Base-by-base conservation (phyloP, 2,797 vertebrate species). In the Acridotheres tristis region DNA sequence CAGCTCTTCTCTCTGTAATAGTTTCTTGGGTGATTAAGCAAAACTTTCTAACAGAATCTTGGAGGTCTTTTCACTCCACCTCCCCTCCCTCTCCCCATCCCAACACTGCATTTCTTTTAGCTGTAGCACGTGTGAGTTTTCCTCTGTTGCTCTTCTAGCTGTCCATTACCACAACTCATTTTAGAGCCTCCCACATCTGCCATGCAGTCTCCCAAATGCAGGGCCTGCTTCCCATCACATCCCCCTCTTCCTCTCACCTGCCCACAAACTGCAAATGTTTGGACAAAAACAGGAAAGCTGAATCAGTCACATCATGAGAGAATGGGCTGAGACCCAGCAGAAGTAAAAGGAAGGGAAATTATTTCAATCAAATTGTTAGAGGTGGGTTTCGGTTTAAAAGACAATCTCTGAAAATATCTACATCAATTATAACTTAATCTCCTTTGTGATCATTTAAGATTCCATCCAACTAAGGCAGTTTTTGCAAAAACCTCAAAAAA, bases 401-500 rank as follows among this genome's bases (percentile, higher is more conserved):
- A 93, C 8, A 71, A 34, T 65, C 76, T 90, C 77, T 66, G 42
- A 63, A 96, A 86, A 78, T 5, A 9, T 30, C 51, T 63, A 5
- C 69, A 84, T 61, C 66, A 72, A 48, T n/a, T 59, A 89, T 45
- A 92, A 68, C 77, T 74, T 93, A 42, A 89, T 74, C 62, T 58
- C 51, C 57, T 90, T 85, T 57, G 59, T 3, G 2, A 66, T 68
- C 36, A 76, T 55, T 61, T 95, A 86, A 71, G 89, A 80, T 68
- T 62, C 69, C 82, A 68, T 88, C 84, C 69, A 78, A 85, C 91
- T 90, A 94, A 10, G 20, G 40, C 29, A 47, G 25, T 18, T 63
- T 67, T 69, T 91, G 78, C 93, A 86, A 71, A 73, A 16, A 75
- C 63, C 77, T 68, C 91, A 95, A 92, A 85, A 96, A 96, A 89